Evolutionary conservation across 2,797 vertebrate genomes (phyloP).

Genomic region (Chelmon rostratus): DNA sequence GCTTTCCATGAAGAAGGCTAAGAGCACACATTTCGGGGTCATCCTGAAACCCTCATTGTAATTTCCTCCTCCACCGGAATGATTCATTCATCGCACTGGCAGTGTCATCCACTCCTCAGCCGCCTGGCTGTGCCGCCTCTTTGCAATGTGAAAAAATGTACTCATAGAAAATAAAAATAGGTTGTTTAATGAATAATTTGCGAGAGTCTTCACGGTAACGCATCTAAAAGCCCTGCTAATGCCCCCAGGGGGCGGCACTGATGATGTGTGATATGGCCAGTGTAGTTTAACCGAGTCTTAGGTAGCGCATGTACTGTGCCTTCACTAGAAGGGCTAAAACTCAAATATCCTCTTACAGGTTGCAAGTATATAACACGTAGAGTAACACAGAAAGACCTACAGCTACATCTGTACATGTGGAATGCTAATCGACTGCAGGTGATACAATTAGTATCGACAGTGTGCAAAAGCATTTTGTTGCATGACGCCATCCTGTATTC

Average conservation of each 20-base stretch:
- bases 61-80: background rate
- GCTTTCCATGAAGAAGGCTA: background rate
- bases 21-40: background rate
- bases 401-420: background rate
- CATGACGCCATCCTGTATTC: background rate
- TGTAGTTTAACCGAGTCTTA: background rate
- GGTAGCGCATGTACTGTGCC: background rate
- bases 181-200: background rate
- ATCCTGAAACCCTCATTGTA: background rate
- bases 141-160: background rate
- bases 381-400: background rate
- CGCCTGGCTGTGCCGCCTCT: background rate
- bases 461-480: background rate
- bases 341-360: background rate
- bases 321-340: background rate
- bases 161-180: background rate
- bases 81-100: background rate
- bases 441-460: background rate
- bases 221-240: background rate
- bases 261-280: too few species aligned
- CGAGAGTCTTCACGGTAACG: background rate
- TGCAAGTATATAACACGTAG: background rate
- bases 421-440: too few species aligned
- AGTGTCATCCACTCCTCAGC: background rate
- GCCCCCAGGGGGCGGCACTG: background rate